A percentile compares a stretch with the other conserved stretches of the same genome.
Evolutionary conservation across 2,888 invertebrate genomes (phyloP).

Genomic region (Trissonchulus latispiculum): DNA sequence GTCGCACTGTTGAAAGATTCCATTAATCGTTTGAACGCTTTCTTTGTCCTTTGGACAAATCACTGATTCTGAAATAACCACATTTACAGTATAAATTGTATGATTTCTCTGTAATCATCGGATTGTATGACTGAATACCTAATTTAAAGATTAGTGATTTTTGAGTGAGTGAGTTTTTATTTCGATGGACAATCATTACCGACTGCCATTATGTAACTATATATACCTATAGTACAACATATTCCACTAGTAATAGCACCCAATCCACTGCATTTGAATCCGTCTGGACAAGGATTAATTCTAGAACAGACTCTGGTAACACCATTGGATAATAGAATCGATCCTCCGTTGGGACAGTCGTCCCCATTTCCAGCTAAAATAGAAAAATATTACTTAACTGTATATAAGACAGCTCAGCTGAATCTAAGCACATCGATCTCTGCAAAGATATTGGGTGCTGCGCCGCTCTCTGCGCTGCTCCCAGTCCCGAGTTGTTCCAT

Average conservation of each 20-base stretch:
- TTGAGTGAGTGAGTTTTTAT: too few relatives aligned
- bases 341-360: background rate
- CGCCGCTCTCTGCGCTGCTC: too few relatives aligned
- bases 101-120: too few relatives aligned
- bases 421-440: too few relatives aligned
- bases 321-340: background rate
- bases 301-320: background rate
- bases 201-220: too few relatives aligned
- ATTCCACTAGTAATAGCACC: background rate
- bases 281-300: background rate
- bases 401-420: too few relatives aligned
- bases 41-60: background rate
- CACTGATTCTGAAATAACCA: background rate
- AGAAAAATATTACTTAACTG: too few relatives aligned
- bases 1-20: background rate
- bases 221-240: background rate
- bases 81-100: background rate
- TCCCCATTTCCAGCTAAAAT: background rate
- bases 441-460: too few relatives aligned
- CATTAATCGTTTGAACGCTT: background rate
- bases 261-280: background rate
- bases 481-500: too few relatives aligned
- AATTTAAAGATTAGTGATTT: too few relatives aligned
- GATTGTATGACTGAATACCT: too few relatives aligned
- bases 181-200: too few relatives aligned